Percentiles rank a stretch among this genome's conserved stretches.
Conservation (phyloP, 2,888 invertebrate genomes). For the Lissocephala sabroskyi region DNA sequence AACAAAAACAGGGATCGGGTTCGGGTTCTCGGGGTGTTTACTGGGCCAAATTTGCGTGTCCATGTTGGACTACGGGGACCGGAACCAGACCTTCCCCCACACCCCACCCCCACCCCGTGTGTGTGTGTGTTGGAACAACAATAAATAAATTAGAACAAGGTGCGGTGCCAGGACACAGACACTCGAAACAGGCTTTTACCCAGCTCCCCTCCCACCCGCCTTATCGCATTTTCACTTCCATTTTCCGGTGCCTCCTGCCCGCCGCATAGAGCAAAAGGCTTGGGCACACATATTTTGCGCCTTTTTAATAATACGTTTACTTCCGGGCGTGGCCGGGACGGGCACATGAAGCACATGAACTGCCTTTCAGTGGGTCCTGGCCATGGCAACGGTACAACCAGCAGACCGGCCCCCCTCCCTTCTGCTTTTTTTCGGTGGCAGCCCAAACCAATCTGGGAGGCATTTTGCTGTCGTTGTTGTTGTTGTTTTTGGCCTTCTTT, state of each 20-base stretch:
- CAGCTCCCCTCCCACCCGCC: no score
- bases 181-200: no score
- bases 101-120: constrained; percentile 16
- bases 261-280: neutral
- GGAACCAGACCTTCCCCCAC: no score
- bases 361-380: no score
- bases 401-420: constrained; percentile 1
- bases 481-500: neutral
- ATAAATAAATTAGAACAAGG: constrained; percentile 63
- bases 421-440: neutral
- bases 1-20: no score
- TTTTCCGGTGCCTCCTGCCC: no score
- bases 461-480: constrained; percentile 4
- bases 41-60: constrained; percentile 29
- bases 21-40: no score
- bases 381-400: no score
- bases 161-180: constrained; percentile 22
- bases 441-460: neutral
- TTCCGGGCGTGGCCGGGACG: neutral
- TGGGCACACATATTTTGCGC: constrained; percentile 15
- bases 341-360: no score
- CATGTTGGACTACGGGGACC: no score
- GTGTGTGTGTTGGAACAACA: constrained; percentile 20
- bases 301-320: constrained; percentile 32
- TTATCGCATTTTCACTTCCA: no score